Base-by-base conservation (phyloP, 2,888 invertebrate species). In the Drosophila gaucha region DNA sequence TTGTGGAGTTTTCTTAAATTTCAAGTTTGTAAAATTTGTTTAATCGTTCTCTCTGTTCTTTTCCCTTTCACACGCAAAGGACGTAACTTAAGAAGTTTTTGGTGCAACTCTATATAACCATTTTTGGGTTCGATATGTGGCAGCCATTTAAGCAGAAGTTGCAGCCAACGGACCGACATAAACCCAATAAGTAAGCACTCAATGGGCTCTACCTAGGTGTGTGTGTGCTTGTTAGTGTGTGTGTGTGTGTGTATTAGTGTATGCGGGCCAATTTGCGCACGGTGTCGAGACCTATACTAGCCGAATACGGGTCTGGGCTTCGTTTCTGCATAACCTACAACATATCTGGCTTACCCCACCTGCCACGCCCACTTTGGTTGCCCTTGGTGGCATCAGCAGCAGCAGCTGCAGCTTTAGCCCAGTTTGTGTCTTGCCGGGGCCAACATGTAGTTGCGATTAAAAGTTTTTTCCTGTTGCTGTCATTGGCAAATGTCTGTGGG, bases 401-500 rank as follows among this genome's bases (percentile, higher is more conserved):
- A 36, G 16, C 16, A 43, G 33, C 2, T 41, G 39, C 24, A 38
- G 28, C 12, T 18, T 22, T 6, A 39, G 38, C 14, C 44, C 52
- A 64, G 57, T 46, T 54, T 36, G 59, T 50, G 44, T 56, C 52
- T 57, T 51, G 36, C 39, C 44, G 46, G 36, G 44, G 38, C 56
- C 24, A 63, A 57, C 69, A 60, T 63, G 74, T 58, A 74, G 74
- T 46, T 58, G 18, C 74, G 75, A 78, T 70, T 75, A 70, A 70
- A 76, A 75, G 66, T 74, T 78, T 74, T 73, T 54, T 56, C 30
- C 62, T 75, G 57, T 33, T 65, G 59, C 52, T 67, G 82, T 67
- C 82, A 78, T 78, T 78, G 75, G 66, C 57, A 70, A 68, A 63
- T 78, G 69, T 74, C 77, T 75, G 76, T 73, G 86, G 83, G 71